phyloP scores from a whole-genome alignment of 2,797 vertebrate genomes.

The Sebastiscus albofasciatus region DNA sequence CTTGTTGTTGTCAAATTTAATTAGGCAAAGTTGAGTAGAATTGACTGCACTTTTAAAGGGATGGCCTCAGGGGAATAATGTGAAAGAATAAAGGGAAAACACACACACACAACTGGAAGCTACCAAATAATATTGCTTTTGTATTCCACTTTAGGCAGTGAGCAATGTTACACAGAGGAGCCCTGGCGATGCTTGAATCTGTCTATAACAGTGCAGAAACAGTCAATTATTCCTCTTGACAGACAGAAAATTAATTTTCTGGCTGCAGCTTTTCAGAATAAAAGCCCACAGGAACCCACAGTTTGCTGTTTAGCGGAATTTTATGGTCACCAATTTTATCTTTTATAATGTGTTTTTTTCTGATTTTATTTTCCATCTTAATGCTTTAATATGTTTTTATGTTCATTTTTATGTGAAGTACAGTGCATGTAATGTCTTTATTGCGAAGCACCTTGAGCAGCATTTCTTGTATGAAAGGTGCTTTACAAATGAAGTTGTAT shows the following conservation, averaged over 20 bases:
- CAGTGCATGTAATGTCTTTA: too few species aligned
- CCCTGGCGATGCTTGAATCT: not conserved
- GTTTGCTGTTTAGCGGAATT: too few species aligned
- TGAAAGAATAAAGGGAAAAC: not conserved
- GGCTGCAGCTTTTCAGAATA: not conserved
- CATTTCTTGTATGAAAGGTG: too few species aligned
- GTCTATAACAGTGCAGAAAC: not conserved
- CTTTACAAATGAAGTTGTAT: not conserved
- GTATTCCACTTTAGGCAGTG: not conserved
- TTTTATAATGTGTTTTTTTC: too few species aligned
- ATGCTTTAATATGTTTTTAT: too few species aligned
- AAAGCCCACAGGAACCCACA: too few species aligned
- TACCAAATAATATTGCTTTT: not conserved
- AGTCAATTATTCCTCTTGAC: not conserved
- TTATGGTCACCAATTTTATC: not conserved
- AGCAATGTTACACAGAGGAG: not conserved
- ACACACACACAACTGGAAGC: not conserved
- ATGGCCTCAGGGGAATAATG: slow-evolving; percentile 6
- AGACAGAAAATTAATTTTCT: not conserved
- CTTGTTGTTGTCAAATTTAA: slow-evolving; percentile 26
- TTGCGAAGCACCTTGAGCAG: too few species aligned
- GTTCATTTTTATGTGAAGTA: too few species aligned
- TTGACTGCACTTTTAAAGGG: slow-evolving; percentile 1
- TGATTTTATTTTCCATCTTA: too few species aligned
- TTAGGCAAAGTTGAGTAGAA: slow-evolving; percentile 24